A percentile compares a stretch with the other conserved stretches of the same genome.
phyloP scores from a whole-genome alignment of 2,113 vertebrate species.

The Malurus elegans region DNA sequence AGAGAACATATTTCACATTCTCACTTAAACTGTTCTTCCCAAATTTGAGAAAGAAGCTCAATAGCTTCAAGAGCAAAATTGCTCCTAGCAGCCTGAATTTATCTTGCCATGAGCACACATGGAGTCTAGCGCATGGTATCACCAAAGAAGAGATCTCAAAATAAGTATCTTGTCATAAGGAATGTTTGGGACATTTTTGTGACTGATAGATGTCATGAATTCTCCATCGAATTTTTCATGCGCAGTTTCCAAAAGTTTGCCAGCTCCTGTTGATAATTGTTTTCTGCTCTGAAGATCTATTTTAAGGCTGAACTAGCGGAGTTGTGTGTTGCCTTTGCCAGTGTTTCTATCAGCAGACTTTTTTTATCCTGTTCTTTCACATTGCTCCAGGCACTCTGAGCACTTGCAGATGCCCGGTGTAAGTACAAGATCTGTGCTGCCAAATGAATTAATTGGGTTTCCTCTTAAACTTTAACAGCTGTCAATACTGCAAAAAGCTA shows the following conservation, averaged over 20 bases:
- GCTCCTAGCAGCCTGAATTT: background rate
- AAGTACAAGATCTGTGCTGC: background rate
- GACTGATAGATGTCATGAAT: background rate
- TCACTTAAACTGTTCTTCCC: background rate
- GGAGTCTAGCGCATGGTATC: background rate
- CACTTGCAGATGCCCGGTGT: background rate
- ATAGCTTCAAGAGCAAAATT: background rate
- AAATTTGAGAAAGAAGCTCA: background rate
- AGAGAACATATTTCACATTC: background rate
- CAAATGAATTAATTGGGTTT: background rate
- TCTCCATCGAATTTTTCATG: background rate
- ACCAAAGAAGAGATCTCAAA: background rate
- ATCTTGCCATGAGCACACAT: background rate
- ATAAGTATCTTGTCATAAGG: background rate
- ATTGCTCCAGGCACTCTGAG: background rate
- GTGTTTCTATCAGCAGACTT: background rate
- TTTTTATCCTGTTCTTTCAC: slow-evolving; percentile 7
- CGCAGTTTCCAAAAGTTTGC: background rate
- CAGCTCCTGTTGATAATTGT: background rate
- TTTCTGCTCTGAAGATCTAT: background rate
- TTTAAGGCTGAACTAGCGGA: background rate
- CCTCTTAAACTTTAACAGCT: background rate
- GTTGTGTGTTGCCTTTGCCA: background rate
- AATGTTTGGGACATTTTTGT: background rate
- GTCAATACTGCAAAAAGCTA: background rate